phyloP scores from a whole-genome alignment of 37 sponge, comb jelly and placozoan species.

The Cliona cf. orientalis region DNA sequence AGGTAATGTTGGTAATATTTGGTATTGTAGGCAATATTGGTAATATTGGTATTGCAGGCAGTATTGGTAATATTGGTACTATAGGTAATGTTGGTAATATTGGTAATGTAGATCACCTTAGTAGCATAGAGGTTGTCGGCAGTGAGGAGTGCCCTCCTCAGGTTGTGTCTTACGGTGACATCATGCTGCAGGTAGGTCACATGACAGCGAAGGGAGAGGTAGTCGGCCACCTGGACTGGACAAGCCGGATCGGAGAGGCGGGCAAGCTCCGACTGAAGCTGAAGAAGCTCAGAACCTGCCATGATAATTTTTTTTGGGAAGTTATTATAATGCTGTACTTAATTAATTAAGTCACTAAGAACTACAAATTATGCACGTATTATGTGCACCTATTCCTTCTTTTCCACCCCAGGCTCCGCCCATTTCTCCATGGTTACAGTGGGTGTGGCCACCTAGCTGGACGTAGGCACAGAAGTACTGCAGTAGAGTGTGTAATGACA shows the following conservation, averaged over 20 bases:
- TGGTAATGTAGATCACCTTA: neutral
- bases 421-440: neutral
- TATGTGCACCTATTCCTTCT: constrained; percentile 61
- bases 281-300: constrained; percentile 49
- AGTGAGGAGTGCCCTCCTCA: constrained; percentile 34
- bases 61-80: no score
- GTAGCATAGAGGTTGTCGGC: neutral
- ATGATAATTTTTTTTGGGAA: neutral
- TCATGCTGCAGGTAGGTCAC: constrained; percentile 38
- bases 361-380: neutral
- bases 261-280: constrained; percentile 47
- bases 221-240: constrained; percentile 44
- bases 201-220: constrained; percentile 2
- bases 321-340: neutral
- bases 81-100: no score
- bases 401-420: constrained; percentile 64
- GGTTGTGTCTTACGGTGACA: constrained; percentile 39
- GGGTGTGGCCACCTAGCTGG: constrained; percentile 25
- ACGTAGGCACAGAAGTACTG: constrained; percentile 52
- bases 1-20: no score
- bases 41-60: no score
- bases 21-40: no score
- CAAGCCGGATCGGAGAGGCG: constrained; percentile 36
- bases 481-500: constrained; percentile 17
- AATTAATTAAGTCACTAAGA: no score